Evolutionary conservation across 2,888 invertebrate genomes (phyloP).

Genomic region (Glaucopsyche alexis): DNA sequence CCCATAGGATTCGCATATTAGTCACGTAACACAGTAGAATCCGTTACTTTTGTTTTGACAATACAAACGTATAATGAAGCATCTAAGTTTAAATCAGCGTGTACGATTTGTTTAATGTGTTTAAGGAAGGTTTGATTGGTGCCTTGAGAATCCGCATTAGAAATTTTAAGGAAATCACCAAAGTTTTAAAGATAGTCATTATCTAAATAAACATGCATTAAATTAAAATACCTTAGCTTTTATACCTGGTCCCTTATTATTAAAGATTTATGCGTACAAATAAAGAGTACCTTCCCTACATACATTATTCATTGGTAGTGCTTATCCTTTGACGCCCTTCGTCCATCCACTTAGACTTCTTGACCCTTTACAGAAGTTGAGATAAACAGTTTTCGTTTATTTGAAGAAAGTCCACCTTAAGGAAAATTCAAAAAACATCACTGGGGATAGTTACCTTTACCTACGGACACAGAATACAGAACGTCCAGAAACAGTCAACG

Average conservation of each 20-base stretch:
- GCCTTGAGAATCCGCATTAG: not conserved
- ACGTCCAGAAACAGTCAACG: too few relatives aligned
- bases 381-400: not conserved
- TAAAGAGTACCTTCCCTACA: not conserved
- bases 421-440: not conserved
- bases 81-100: not conserved
- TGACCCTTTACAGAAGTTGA: not conserved
- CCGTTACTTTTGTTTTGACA: not conserved
- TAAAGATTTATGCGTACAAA: conserved; percentile 7
- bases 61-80: not conserved
- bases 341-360: not conserved
- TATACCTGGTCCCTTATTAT: not conserved
- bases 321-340: conserved; percentile 9
- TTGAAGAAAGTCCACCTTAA: not conserved
- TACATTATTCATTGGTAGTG: not conserved
- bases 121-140: not conserved
- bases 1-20: not conserved
- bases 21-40: not conserved
- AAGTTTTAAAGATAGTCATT: not conserved
- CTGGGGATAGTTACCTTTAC: not conserved
- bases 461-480: too few relatives aligned
- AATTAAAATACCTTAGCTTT: not conserved
- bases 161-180: not conserved
- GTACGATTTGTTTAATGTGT: too few relatives aligned
- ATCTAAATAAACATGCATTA: not conserved